Base-by-base conservation (phyloP, 1,140 invertebrate species). In the Drosophila parabipectinata region DNA sequence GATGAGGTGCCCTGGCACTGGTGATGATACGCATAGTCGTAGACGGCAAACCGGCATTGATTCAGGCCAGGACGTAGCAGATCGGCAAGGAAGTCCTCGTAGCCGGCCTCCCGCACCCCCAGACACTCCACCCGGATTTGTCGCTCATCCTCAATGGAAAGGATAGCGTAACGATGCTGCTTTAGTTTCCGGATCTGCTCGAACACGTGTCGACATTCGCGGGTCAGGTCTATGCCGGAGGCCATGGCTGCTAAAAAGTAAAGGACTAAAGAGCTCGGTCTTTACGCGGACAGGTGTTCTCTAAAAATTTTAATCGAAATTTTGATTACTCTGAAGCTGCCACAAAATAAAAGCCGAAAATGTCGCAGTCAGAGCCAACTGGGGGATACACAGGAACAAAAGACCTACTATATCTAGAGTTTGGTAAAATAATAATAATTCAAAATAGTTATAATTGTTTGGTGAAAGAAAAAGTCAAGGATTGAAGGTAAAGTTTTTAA, bases 11-110 rank as follows among this genome's bases (percentile, higher is more conserved):
- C 72, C 45, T 64, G 72, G 32, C 62, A 68, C 14, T 76, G 76
- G 18, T 76, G 80, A 5, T 64, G 55, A 10, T 72, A 76, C 0
- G 62, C 51, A 53, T 79, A 83, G 4, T 83, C 80, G 26, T 61
- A 84, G 30, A 83, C 58, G 0, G 72, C 80, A 44, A 72, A 83
- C 41, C 80, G 80, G 34, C 80, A 83, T 37, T 84, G 58, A 1
- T 54, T 50, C 0, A 48, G 47, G 0, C 75, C 75, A 0, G 47
- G 54, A 0, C 51, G 32, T 0, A 47, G 58, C 5, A 83, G 15
- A 41, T 83, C 76, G 0, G 5, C n/a, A 0, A 84, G 55, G 7
- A 83, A 83, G 6, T 79, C 58, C 0, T 76, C 62, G 18, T 83
- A 83, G 51, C 21, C 37, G 0, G 80, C 61, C 7, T 61, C 52